Percentiles rank a stretch among this genome's conserved stretches.
These are phyloP conservation scores for Heliangelus exortis DNA, from an alignment of 2,797 vertebrate genomes.

Conservation along the genomic window DNA sequence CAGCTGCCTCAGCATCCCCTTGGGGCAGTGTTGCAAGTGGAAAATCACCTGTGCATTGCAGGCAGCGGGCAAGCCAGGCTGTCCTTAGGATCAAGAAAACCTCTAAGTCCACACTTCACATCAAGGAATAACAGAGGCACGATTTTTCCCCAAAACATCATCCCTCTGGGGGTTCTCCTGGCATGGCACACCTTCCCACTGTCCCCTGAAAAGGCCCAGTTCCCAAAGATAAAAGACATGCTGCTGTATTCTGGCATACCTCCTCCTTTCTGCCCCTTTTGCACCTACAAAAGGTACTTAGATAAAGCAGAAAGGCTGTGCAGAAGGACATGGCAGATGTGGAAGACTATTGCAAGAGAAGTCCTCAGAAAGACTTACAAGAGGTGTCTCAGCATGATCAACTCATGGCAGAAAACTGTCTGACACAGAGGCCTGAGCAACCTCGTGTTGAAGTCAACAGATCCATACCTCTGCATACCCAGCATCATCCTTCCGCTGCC, in stretches of 20 bases:
- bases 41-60: background rate
- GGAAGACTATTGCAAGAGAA: background rate
- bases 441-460: background rate
- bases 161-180: accelerated
- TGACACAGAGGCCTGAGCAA: background rate
- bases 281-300: background rate
- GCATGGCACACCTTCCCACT: accelerated
- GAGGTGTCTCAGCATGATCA: background rate
- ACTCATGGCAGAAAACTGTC: background rate
- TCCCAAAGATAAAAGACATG: background rate
- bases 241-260: background rate
- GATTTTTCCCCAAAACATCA: background rate
- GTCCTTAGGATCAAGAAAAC: background rate
- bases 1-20: background rate
- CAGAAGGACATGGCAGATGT: background rate
- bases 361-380: background rate
- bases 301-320: background rate
- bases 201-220: background rate
- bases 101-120: background rate
- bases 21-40: background rate
- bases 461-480: accelerated
- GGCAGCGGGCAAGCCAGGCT: background rate
- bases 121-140: background rate
- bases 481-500: background rate
- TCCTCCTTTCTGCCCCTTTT: background rate